A percentile compares a stretch with the other conserved stretches of the same genome.
Conservation (phyloP, 2,113 vertebrate species). For the Dromaius novaehollandiae region DNA sequence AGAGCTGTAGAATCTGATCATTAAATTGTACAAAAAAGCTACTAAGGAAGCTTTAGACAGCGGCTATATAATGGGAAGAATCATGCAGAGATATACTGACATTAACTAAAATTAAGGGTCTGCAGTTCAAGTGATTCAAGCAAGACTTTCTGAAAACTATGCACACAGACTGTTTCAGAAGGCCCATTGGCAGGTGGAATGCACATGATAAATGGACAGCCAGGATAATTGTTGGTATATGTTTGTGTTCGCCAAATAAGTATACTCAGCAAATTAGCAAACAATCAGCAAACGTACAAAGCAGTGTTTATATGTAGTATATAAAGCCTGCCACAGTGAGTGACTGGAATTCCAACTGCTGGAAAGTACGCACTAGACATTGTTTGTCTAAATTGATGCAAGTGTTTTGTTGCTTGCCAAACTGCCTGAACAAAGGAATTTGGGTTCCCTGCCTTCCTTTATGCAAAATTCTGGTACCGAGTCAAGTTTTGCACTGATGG, state of each 20-base stretch:
- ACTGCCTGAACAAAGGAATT: neutral
- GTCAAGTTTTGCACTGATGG: neutral
- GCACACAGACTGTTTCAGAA: neutral
- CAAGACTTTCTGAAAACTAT: neutral
- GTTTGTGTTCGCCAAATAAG: neutral
- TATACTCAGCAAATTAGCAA: neutral
- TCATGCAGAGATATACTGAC: neutral
- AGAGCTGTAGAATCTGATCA: neutral
- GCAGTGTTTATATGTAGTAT: neutral
- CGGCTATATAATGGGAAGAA: neutral
- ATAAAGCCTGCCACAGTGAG: neutral
- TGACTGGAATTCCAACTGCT: neutral
- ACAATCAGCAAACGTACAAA: neutral
- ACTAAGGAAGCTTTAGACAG: neutral
- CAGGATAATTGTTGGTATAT: neutral
- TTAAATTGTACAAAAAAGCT: neutral
- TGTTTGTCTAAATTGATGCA: neutral
- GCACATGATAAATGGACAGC: neutral
- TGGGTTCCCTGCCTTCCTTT: neutral
- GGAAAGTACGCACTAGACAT: neutral
- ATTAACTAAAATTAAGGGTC: neutral
- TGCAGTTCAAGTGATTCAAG: neutral
- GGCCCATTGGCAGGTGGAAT: neutral
- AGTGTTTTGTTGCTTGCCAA: neutral
- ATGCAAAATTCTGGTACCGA: neutral